Evolutionary conservation across 2,888 invertebrate genomes (phyloP), one percentile per base, ranked within the genome.

Genomic region (Lithophane leautieri): DNA sequence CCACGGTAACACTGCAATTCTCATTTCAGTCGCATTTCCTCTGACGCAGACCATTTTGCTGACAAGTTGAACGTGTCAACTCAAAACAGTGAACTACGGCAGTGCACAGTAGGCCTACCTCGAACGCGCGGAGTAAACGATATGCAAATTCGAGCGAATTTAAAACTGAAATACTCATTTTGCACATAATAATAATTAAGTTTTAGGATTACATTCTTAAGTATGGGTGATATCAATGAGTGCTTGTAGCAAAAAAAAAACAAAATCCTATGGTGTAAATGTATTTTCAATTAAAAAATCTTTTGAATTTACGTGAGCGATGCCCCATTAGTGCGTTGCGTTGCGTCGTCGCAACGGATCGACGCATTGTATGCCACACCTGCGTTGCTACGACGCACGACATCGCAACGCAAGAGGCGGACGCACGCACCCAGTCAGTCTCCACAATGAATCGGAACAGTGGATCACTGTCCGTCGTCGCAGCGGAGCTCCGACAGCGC

Each of bases 61-160:
- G 68, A 60, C 63, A 25, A 19, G 50, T n/a, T 12, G 47, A 79
- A 79, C 54, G 63, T 73, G 54, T 14, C n/a, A 52, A 58, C 62
- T 58, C 52, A 54, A 47, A 60, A 60, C 47, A 44, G 22, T 71
- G 50, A 56, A 47, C 16, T 44, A 58, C 28, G 28, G 58, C 9
- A 58, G 19, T 22, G 19, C 11, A 19, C 42, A 25, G 11, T 19
- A 42, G 42, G n/a, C 0, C 12, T 19, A 19, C 25, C 25, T 12
- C 25, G 7, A 65, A 65, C 25, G 11, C 25, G 7, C 19, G 11
- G 11, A 25, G 2, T 34, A 19, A 19, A 16, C 8, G 0, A 16
- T 8, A 60, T 1, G 19, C 34, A 19, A 34, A 34, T 1, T 34
- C 12, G 1, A 19, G 25, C 19, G 7, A 25, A 25, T 62, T 63